Evolutionary conservation across 2,888 invertebrate species (phyloP).

Genomic region (Perizoma flavofasciatum): DNA sequence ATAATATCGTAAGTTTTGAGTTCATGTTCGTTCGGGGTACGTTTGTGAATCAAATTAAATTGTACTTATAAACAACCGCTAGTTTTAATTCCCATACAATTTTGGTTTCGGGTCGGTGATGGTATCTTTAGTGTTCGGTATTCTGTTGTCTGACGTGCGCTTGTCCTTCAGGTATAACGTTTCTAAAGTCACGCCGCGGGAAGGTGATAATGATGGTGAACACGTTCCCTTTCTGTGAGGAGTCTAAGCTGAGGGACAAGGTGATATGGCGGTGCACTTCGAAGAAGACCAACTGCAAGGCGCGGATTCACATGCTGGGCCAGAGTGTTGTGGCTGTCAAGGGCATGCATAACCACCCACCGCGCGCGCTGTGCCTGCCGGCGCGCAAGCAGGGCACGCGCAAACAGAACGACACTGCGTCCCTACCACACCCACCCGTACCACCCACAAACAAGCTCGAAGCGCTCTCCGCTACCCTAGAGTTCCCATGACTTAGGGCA

Average conservation of each 20-base stretch:
- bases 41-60: conserved; percentile 82
- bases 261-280: conserved; percentile 82
- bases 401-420: conserved; percentile 43
- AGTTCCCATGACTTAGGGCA: conserved; percentile 18
- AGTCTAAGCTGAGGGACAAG: conserved; percentile 78
- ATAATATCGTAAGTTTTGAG: conserved; percentile 73
- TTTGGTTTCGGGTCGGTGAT: conserved; percentile 7
- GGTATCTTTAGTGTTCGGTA: conserved; percentile 10
- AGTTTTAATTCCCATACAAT: conserved; percentile 62
- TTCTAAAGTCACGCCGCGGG: conserved; percentile 79
- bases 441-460: conserved; percentile 23
- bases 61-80: conserved; percentile 81
- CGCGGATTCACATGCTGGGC: conserved; percentile 79
- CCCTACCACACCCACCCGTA: conserved; percentile 21
- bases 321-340: conserved; percentile 78
- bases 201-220: conserved; percentile 83
- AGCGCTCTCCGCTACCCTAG: conserved; percentile 18
- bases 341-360: conserved; percentile 81
- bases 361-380: conserved; percentile 63
- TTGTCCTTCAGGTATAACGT: conserved; percentile 77
- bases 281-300: conserved; percentile 81
- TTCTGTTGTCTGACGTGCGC: conserved; percentile 53
- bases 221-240: conserved; percentile 81
- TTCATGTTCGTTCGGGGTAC: conserved; percentile 74
- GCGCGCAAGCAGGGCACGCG: conserved; percentile 43